phyloP scores from a whole-genome alignment of 1,140 invertebrate genomes.

The Argopecten irradians region DNA sequence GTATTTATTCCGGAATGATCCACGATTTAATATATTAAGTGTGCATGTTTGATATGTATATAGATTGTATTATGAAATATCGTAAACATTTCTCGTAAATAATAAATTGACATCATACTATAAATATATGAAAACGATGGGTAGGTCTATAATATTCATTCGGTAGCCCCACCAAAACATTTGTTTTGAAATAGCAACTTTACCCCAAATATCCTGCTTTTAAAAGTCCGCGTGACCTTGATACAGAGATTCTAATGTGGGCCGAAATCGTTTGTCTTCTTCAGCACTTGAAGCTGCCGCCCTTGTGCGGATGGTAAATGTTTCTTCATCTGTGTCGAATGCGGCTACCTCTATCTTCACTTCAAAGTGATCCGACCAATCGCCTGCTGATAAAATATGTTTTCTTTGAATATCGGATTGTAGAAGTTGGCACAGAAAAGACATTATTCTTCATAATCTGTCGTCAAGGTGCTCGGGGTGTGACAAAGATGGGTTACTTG shows the following conservation, averaged over 20 bases:
- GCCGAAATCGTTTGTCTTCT: background rate
- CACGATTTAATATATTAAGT: no score
- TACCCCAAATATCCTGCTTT: background rate
- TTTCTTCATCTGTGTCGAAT: background rate
- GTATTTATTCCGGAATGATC: no score
- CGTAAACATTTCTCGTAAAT: no score
- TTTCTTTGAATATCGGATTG: constrained; percentile 22
- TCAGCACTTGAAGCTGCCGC: background rate
- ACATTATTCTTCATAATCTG: constrained; percentile 18
- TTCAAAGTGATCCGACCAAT: background rate
- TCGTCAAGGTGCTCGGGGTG: background rate
- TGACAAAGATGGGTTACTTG: background rate
- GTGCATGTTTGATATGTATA: no score
- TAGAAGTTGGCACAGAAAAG: constrained; percentile 8
- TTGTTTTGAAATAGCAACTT: background rate
- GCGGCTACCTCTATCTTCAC: background rate
- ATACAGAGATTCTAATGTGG: background rate
- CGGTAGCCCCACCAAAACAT: no score
- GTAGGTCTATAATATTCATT: no score
- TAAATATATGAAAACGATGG: no score
- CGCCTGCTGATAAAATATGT: constrained; percentile 21
- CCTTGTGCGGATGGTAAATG: constrained; percentile 5
- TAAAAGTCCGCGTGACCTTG: background rate
- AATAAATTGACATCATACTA: no score
- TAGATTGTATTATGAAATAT: no score